Evolutionary conservation across 2,888 invertebrate species (phyloP).

Genomic region (Hemaris fuciformis): DNA sequence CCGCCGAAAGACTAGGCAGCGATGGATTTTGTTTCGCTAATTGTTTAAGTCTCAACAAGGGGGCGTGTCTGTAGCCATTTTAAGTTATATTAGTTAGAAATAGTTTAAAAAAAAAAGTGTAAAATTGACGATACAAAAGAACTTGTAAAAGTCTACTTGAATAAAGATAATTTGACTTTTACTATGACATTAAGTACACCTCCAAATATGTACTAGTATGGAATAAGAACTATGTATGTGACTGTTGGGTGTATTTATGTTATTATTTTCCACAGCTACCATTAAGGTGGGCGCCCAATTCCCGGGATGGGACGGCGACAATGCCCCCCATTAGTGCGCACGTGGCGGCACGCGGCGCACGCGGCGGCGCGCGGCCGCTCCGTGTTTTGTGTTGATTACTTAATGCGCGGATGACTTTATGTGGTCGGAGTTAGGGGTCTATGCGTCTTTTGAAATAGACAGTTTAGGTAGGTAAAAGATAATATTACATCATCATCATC

Average conservation of each 20-base stretch:
- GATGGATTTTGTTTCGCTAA: too few relatives aligned
- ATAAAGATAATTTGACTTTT: too few relatives aligned
- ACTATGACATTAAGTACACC: too few relatives aligned
- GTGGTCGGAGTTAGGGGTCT: neutral
- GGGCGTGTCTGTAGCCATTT: too few relatives aligned
- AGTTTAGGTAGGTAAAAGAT: neutral
- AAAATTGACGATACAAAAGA: too few relatives aligned
- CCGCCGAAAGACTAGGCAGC: too few relatives aligned
- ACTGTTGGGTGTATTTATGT: neutral
- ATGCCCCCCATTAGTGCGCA: conserved; percentile 43
- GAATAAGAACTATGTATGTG: neutral
- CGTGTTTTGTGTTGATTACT: conserved; percentile 68
- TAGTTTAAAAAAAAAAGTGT: too few relatives aligned
- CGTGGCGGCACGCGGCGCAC: neutral
- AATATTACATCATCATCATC: too few relatives aligned
- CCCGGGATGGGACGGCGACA: conserved; percentile 28
- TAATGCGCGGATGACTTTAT: conserved; percentile 38
- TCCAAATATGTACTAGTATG: too few relatives aligned
- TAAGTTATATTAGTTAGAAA: too few relatives aligned
- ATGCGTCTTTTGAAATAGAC: neutral
- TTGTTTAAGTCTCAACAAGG: too few relatives aligned
- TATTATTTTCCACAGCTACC: neutral
- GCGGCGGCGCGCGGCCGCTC: conserved; percentile 32
- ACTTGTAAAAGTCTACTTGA: too few relatives aligned
- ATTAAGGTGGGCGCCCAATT: conserved; percentile 7